A percentile compares a stretch with the other conserved stretches of the same genome.
These are phyloP conservation scores for Drosophila ohnishii DNA, from an alignment of 1,140 invertebrate species.

Conservation along the genomic window DNA sequence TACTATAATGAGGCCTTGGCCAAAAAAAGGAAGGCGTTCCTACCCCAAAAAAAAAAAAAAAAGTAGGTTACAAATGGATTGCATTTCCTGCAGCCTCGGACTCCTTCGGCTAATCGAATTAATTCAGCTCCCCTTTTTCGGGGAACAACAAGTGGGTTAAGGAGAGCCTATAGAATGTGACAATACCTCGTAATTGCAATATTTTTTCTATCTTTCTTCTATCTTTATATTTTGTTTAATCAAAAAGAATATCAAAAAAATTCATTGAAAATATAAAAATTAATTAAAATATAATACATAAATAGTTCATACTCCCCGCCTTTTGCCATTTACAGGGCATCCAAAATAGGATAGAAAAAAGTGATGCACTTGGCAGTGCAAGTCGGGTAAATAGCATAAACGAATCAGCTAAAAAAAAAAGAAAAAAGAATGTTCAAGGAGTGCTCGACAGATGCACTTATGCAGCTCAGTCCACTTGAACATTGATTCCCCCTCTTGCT, in stretches of 20 bases:
- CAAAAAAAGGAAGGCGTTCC: conserved; percentile 1
- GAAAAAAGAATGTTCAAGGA: conserved; percentile 33
- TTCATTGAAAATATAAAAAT: neutral
- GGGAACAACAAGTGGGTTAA: neutral
- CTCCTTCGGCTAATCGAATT: conserved; percentile 38
- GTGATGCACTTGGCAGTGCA: conserved; percentile 32
- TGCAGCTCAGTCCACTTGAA: conserved; percentile 49
- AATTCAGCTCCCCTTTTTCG: neutral
- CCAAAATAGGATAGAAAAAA: conserved; percentile 8
- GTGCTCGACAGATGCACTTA: conserved; percentile 48
- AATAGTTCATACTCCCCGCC: neutral
- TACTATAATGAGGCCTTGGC: conserved; percentile 29
- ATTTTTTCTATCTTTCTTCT: neutral
- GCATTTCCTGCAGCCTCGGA: conserved; percentile 29
- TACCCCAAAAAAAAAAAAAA: neutral
- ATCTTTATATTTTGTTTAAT: no score
- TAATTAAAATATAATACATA: neutral
- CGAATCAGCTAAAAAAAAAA: conserved; percentile 29
- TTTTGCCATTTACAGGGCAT: conserved; percentile 5
- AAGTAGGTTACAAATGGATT: conserved; percentile 42
- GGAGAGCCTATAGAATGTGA: neutral
- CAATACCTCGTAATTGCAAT: neutral
- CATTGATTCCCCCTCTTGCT: conserved; percentile 18
- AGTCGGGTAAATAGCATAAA: conserved; percentile 47
- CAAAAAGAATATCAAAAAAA: no score